A percentile compares a stretch with the other conserved stretches of the same genome.
These are phyloP conservation scores for Leptinotarsa rubiginosa DNA, from an alignment of 2,888 invertebrate genomes.

Conservation along the genomic window DNA sequence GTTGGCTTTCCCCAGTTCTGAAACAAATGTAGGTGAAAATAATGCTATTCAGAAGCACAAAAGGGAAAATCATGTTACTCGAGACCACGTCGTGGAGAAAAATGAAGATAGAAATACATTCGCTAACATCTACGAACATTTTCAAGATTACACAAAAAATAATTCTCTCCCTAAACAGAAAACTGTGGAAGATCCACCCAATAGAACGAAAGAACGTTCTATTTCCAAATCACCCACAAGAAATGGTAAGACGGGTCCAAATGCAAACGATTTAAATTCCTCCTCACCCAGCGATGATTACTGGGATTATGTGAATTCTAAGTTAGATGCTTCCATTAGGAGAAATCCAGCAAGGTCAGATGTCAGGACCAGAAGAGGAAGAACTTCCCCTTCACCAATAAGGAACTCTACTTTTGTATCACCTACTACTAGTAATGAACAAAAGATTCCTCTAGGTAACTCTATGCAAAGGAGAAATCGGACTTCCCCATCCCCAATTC, in stretches of 20 bases:
- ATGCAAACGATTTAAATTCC: background rate
- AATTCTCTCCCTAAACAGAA: background rate
- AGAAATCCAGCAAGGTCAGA: background rate
- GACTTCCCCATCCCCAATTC: conserved; percentile 48
- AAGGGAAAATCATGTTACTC: background rate
- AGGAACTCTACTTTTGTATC: background rate
- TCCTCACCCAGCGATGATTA: background rate
- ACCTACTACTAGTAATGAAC: background rate
- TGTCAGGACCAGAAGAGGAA: conserved; percentile 13
- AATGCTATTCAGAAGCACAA: background rate
- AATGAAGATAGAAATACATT: background rate
- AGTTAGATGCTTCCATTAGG: background rate
- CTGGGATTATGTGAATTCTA: background rate
- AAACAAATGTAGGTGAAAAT: background rate
- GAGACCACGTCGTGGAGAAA: background rate
- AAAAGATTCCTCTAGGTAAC: background rate
- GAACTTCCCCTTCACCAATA: conserved; percentile 27
- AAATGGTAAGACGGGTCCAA: background rate
- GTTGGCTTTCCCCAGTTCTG: background rate
- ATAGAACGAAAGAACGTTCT: background rate
- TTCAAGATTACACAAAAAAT: background rate
- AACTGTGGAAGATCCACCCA: background rate
- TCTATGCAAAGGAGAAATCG: conserved; percentile 35
- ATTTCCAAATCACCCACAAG: conserved; percentile 2
- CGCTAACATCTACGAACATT: background rate